Conservation (phyloP, 2,113 vertebrate genomes). For the Pelecanoides urinatrix region DNA sequence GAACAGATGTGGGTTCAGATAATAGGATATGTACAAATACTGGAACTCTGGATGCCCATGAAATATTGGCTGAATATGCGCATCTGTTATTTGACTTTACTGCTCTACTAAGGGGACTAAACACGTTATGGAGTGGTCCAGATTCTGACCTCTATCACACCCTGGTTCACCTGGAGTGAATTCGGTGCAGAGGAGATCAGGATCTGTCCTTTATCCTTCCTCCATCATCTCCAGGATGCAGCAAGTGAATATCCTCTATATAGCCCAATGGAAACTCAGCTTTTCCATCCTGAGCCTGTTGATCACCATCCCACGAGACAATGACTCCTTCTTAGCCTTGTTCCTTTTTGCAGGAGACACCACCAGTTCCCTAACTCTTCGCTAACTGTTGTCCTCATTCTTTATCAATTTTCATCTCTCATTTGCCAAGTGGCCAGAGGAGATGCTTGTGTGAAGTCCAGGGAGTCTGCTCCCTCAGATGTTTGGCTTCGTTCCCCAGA, state of each 20-base stretch:
- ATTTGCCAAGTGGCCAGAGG: not conserved
- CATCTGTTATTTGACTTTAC: not conserved
- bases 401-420: not conserved
- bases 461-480: not conserved
- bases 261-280: not conserved
- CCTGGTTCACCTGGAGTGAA: not conserved
- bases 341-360: not conserved
- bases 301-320: not conserved
- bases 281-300: not conserved
- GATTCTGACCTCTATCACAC: not conserved
- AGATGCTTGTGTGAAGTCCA: not conserved
- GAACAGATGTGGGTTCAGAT: slow-evolving; percentile 20
- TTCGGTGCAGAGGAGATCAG: not conserved
- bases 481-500: not conserved
- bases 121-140: not conserved
- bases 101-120: not conserved
- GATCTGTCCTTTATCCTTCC: not conserved
- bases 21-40: not conserved
- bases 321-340: not conserved
- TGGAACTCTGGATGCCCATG: slow-evolving; percentile 13
- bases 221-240: not conserved
- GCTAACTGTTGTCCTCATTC: not conserved
- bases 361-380: not conserved
- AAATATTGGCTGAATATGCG: not conserved
- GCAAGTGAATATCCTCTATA: not conserved